Conservation (phyloP, 2,113 vertebrate species). For the Phasianus colchicus region DNA sequence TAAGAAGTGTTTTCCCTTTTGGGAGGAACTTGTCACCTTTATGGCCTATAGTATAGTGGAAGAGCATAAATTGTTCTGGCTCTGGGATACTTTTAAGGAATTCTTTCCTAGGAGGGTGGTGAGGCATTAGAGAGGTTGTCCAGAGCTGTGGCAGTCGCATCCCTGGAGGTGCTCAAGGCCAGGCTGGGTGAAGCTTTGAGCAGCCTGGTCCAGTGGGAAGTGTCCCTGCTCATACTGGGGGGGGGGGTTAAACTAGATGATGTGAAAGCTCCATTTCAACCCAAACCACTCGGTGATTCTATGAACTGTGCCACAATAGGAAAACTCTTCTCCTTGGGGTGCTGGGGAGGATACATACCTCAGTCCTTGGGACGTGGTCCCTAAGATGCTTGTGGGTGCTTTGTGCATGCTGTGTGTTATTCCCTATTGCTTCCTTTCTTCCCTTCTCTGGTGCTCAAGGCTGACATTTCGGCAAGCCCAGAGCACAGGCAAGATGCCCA, state of each 20-base stretch:
- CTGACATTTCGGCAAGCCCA: neutral
- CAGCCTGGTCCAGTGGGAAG: neutral
- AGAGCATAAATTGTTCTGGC: neutral
- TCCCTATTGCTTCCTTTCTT: neutral
- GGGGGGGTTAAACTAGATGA: neutral
- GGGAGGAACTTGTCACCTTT: neutral
- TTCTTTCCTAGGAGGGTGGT: neutral
- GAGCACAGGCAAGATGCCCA: neutral
- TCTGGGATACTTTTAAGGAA: neutral
- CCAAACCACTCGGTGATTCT: neutral
- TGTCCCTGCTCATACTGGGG: no score
- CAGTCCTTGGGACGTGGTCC: neutral
- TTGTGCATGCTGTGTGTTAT: neutral
- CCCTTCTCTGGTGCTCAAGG: neutral
- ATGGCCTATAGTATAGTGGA: neutral
- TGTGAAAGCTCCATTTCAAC: neutral
- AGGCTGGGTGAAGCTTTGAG: neutral
- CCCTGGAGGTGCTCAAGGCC: neutral
- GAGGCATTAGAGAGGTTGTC: neutral
- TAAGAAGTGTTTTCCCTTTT: neutral
- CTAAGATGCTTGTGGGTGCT: neutral
- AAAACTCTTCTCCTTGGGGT: neutral
- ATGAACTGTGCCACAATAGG: neutral
- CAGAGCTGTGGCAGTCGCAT: neutral
- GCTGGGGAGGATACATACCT: accelerated